Base-by-base conservation (phyloP, 2,113 vertebrate genomes). In the Charina bottae region DNA sequence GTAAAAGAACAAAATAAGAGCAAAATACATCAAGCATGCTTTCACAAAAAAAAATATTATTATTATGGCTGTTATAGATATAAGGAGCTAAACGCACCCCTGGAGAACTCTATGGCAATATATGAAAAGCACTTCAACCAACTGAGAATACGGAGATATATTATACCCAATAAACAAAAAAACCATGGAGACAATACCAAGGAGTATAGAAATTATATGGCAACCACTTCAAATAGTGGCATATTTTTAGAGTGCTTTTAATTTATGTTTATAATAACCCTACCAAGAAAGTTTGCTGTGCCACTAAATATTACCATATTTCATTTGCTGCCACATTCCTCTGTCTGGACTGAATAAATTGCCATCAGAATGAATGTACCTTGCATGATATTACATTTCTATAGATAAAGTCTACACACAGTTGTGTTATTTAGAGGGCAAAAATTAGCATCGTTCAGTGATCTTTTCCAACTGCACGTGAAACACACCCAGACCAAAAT, bases 211-310 rank as follows among this genome's bases (percentile, higher is more conserved):
- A 94, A 93, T 96, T 95, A 91, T 92, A 84, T 56, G 24, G 58
- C 93, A 96, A 94, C 92, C 93, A 93, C 91, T 64, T 85, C 4
- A 94, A 94, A 95, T 72, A 59, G 28, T 17, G n/a, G 93, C 95
- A 95, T 96, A 92, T 94, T 88, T 94, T 1, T 92, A 91, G 92
- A 21, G 85, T 89, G 78, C 83, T 93, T 83, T 94, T 94, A 95
- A 95, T 96, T 92, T 85, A 94, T 56, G 83, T 93, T 90, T 96
- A 58, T 96, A 96, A 90, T 95, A 95, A 94, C 60, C 92, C 88
- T 95, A 88, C 90, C 90, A 87, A 95, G 94, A 93, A 94, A 95
- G 58, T 3, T 53, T 0, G 0, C 87, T 93, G 90, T 89, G 91
- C 93, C 85, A 93, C 84, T 53, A 56, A 2, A 23, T 21, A 72